phyloP scores from a whole-genome alignment of 2,113 vertebrate species.

The Vimba vimba region DNA sequence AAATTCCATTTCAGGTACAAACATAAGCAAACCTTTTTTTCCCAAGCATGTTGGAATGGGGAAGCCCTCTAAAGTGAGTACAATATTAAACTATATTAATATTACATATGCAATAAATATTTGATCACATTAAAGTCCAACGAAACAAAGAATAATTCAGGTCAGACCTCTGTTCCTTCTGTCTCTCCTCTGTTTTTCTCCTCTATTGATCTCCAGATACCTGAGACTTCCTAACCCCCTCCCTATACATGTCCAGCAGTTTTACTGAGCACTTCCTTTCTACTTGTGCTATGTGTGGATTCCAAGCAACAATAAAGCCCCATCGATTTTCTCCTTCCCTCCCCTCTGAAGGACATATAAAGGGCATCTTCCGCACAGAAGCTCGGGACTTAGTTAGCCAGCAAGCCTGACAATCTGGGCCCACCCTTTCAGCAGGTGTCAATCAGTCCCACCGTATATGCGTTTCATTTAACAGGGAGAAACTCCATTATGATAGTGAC shows the following conservation, averaged over 20 bases:
- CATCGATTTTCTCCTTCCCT: slow-evolving; percentile 64
- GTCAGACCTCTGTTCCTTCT: slow-evolving; percentile 3
- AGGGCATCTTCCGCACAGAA: slow-evolving; percentile 16
- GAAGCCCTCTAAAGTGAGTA: not conserved
- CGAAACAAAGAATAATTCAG: not conserved
- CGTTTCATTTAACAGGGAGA: slow-evolving; percentile 23
- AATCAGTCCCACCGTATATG: not conserved
- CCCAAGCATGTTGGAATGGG: not conserved
- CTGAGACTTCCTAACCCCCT: slow-evolving; percentile 47
- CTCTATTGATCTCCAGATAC: slow-evolving; percentile 65
- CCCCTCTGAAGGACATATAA: slow-evolving; percentile 67
- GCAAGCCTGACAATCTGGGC: not conserved
- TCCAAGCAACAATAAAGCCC: slow-evolving; percentile 62
- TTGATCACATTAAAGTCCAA: slow-evolving; percentile 1
- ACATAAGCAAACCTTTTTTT: slow-evolving; percentile 54
- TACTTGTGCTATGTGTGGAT: slow-evolving; percentile 53
- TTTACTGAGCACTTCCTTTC: slow-evolving; percentile 51
- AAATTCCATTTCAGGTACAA: slow-evolving; percentile 44
- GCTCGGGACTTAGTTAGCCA: not conserved
- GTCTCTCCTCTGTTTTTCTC: slow-evolving; percentile 28
- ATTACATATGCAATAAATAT: not conserved
- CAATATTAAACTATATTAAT: slow-evolving; percentile 1
- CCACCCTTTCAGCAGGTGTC: slow-evolving; percentile 48
- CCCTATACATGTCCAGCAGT: slow-evolving; percentile 40
- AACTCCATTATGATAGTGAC: slow-evolving; percentile 45